Evolutionary conservation across 1,140 invertebrate species (phyloP), one percentile per base, ranked within the genome.

Genomic region (Dendroctonus valens): DNA sequence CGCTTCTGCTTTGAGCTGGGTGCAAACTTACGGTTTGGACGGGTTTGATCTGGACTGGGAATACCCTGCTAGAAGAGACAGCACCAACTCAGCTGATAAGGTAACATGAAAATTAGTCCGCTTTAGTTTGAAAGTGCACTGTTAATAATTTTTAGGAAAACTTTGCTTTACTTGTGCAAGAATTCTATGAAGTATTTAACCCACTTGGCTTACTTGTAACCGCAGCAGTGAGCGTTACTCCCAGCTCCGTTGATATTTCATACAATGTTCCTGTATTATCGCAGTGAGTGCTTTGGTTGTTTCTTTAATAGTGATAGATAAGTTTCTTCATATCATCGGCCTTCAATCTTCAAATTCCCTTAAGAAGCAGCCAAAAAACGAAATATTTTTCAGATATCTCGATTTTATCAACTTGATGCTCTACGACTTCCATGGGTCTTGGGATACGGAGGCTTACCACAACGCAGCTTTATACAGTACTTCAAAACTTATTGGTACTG

Each of bases 191-290:
- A 57, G 74, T 41, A 11, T 76, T 75, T 52, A 67, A 73, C 15
- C 53, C 68, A 26, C 39, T 70, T 52, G 71, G 70, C 42, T 62
- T 67, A 7, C n/a, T 76, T 11, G 12, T 76, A 41, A 71, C 72
- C 15, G 70, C 70, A 39, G 74, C 75, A 44, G 73, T 75, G 0
- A 72, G 69, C 49, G 73, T 71, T 12, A 54, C 65, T 54, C 15
- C 67, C 41, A 14, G 15, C 15, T 85, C 66, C 7, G 71, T 76
- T n/a, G 68, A 90, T 62, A 89, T 90, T 57, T 93, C 92, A 40
- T 95, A 95, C 72, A 92, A 96, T 73, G 92, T 96, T 2, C 88
- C 91, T 0, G 91, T 93, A 80, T 90, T 97, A 66, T 92, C 92
- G 37, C 93, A 96, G 83, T 95, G 75, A 79, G 70, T 69, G 59